Evolutionary conservation across 2,113 vertebrate genomes (phyloP).

Genomic region (Engystomops pustulosus): DNA sequence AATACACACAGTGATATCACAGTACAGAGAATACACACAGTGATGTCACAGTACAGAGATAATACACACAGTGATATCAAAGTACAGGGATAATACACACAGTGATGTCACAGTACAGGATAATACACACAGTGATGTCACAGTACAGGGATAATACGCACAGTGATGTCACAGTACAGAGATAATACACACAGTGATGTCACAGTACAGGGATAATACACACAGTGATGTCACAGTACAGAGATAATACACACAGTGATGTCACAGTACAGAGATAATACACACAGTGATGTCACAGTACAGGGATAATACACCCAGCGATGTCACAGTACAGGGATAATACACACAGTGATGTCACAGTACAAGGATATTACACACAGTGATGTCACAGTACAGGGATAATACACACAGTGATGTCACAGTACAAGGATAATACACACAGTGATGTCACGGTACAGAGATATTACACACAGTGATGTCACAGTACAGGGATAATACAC

Average conservation of each 20-base stretch:
- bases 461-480: no score
- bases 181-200: background rate
- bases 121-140: background rate
- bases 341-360: no score
- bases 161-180: background rate
- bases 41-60: conserved; percentile 2
- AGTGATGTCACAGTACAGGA: conserved; percentile 11
- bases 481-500: no score
- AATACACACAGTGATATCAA: background rate
- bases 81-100: background rate
- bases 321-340: no score
- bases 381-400: no score
- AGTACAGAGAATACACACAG: background rate
- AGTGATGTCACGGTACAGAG: no score
- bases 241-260: background rate
- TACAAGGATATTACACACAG: no score
- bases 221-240: background rate
- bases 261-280: no score
- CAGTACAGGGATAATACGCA: background rate
- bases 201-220: background rate
- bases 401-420: no score
- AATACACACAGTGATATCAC: background rate
- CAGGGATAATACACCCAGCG: no score
- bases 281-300: no score
- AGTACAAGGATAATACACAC: no score